phyloP scores from a whole-genome alignment of 2,797 vertebrate species.

The Spea hammondii region DNA sequence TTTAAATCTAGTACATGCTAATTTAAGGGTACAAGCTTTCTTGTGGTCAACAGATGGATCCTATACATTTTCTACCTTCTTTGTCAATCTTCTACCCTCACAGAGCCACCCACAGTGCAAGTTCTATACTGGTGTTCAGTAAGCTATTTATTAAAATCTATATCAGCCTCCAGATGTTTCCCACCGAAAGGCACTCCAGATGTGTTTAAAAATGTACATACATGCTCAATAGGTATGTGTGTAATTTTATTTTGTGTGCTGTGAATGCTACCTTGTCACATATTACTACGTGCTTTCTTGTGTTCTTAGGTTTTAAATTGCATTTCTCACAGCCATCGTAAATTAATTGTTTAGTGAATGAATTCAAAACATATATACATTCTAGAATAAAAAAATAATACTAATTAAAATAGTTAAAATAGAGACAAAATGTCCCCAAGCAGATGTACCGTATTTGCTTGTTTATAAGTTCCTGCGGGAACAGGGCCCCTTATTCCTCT shows the following conservation, averaged over 20 bases:
- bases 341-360: no score
- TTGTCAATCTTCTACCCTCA: not conserved
- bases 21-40: not conserved
- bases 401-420: no score
- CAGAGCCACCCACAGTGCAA: not conserved
- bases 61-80: not conserved
- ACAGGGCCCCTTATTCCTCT: no score
- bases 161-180: not conserved
- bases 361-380: no score
- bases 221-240: not conserved
- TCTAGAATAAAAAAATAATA: no score
- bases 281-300: no score
- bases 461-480: no score
- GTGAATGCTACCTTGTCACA: not conserved
- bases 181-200: not conserved
- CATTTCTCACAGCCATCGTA: no score
- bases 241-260: not conserved
- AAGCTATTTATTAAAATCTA: not conserved
- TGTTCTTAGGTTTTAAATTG: no score
- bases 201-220: not conserved
- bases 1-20: not conserved
- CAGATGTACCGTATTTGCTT: no score
- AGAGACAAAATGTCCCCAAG: no score
- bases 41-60: constrained; percentile 4
- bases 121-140: not conserved